phyloP scores from a whole-genome alignment of 2,113 vertebrate genomes.

The Gorsachius goisagi region DNA sequence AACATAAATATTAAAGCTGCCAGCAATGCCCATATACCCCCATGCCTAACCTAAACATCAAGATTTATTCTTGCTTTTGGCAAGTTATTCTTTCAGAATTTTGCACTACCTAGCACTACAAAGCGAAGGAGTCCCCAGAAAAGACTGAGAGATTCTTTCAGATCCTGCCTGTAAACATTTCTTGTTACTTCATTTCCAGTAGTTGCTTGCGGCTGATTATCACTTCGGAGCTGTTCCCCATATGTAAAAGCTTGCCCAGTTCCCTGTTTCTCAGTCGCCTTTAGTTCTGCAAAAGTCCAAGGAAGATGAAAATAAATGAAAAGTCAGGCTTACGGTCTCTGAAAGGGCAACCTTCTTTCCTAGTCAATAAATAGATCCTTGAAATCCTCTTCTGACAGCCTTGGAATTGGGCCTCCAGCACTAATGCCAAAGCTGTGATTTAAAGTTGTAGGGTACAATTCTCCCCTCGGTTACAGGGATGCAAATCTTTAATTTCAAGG shows the following conservation, averaged over 20 bases:
- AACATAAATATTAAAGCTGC: neutral
- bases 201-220: neutral
- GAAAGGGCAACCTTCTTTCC: slow-evolving; percentile 14
- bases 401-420: neutral
- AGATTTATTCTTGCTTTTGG: neutral
- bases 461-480: neutral
- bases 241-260: neutral
- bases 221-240: neutral
- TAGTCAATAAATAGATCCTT: slow-evolving; percentile 34
- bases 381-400: slow-evolving; percentile 30
- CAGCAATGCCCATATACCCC: neutral
- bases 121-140: neutral
- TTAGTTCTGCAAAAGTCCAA: neutral
- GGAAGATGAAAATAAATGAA: slow-evolving; percentile 12
- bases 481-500: slow-evolving; percentile 32
- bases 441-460: neutral
- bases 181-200: neutral
- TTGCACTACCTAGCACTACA: neutral
- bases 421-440: neutral
- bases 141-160: neutral
- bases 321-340: neutral
- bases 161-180: neutral
- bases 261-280: neutral
- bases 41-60: neutral
- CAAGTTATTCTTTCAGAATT: neutral